phyloP scores from a whole-genome alignment of 2,888 invertebrate genomes.

The Luperina testacea region DNA sequence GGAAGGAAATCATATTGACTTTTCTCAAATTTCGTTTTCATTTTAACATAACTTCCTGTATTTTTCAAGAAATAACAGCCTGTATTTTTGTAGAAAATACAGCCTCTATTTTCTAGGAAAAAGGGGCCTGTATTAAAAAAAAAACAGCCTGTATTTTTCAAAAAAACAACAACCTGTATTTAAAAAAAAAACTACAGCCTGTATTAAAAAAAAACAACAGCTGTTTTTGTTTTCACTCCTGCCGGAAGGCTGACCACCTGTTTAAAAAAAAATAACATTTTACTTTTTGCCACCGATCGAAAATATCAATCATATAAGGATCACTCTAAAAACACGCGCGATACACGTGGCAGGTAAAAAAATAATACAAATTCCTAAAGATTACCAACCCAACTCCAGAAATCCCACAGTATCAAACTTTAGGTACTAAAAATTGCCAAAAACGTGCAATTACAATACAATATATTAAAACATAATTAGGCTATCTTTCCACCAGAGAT shows the following conservation, averaged over 20 bases:
- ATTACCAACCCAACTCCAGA: background rate
- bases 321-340: background rate
- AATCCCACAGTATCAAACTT: background rate
- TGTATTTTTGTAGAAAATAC: no score
- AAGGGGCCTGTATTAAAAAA: no score
- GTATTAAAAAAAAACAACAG: no score
- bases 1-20: no score
- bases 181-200: no score
- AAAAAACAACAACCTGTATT: background rate
- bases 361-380: constrained; percentile 2
- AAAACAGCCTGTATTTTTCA: no score
- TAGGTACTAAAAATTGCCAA: constrained; percentile 14
- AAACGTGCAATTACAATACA: constrained; percentile 23
- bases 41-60: no score
- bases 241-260: no score
- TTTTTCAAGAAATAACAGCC: no score
- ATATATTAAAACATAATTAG: constrained; percentile 28
- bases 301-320: background rate
- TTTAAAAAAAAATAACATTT: background rate
- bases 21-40: background rate
- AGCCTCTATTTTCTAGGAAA: no score
- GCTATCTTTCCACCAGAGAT: no score
- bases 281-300: background rate
- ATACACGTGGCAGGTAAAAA: background rate
- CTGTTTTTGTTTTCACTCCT: background rate